Base-by-base conservation (phyloP, 30 jellyfish, hydroid and myxozoan genomes). In the Pseudorhiza aurosa region DNA sequence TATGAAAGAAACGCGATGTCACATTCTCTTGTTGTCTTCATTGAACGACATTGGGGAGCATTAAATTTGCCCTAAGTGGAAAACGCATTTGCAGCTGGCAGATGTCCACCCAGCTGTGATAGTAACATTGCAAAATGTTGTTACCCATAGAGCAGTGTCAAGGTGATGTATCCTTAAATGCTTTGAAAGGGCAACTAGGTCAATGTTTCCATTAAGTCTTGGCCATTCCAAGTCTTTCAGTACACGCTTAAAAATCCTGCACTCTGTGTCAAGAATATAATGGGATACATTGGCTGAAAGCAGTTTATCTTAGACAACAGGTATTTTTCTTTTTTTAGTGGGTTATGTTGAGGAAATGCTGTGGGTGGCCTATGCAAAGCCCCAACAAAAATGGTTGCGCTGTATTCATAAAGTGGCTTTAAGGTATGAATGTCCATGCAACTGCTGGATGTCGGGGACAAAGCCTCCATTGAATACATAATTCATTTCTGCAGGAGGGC, bases 51-150 rank as follows among this genome's bases (percentile, higher is more conserved):
- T 62, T 62, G 77, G 77, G 63, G 77, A 62, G 77, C 10, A 62
- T 29, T 63, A 17, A 62, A 14, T 62, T 29, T 29, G 59, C 77
- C 77, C 64, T 14, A 15, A 55, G 69, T 55, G 62, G 63, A 28
- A 62, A 62, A 62, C n/a, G n/a, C n/a, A n/a, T n/a, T n/a, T n/a
- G 28, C 77, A 62, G 19, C 77, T 62, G 62, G 77, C 62, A 29
- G 77, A 18, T 62, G 77, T 62, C 77, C 62, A 62, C 77, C 77
- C 77, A 62, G 77, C 77, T 62, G 77, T 62, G 77, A 62, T 62
- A 62, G 77, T 63, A 62, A 62, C 62, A 29, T 62, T 29, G 62
- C 28, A 62, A 24, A 62, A 10, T 62, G 59, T 62, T 62, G 59
- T 18, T 62, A 62, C 21, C 33, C 17, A 28, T 28, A 19, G 10